Percentiles rank a stretch among this genome's conserved stretches.
These are phyloP conservation scores for Knipowitschia caucasica DNA, from an alignment of 2,797 vertebrate genomes.

Conservation along the genomic window DNA sequence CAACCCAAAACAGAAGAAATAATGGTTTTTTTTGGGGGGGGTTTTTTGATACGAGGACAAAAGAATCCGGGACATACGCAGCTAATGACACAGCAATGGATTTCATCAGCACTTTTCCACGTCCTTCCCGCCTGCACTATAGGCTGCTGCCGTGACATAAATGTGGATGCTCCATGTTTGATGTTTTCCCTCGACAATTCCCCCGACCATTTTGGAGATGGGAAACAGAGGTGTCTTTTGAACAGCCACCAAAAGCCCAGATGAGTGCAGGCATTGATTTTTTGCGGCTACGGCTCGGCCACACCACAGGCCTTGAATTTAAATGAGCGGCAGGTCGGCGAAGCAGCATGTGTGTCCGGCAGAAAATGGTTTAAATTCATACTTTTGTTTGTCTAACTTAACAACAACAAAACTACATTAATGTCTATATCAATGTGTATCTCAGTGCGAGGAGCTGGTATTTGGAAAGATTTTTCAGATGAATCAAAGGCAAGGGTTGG, in stretches of 20 bases:
- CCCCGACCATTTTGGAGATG: conserved; percentile 5
- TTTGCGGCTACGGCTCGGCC: conserved; percentile 55
- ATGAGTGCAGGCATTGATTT: conserved; percentile 63
- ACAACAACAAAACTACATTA: too few relatives aligned
- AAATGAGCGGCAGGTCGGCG: conserved; percentile 45
- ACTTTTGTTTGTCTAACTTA: too few relatives aligned
- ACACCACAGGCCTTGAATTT: conserved; percentile 65
- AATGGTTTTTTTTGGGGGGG: too few relatives aligned
- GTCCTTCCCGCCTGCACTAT: background rate
- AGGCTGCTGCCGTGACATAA: background rate
- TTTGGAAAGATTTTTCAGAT: too few relatives aligned
- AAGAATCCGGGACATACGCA: background rate
- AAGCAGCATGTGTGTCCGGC: too few relatives aligned
- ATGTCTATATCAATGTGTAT: too few relatives aligned
- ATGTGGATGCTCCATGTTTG: conserved; percentile 20
- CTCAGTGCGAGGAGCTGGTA: too few relatives aligned
- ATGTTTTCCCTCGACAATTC: conserved; percentile 22
- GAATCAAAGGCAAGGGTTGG: too few relatives aligned
- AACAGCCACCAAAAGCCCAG: conserved; percentile 54
- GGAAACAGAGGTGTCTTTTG: conserved; percentile 33
- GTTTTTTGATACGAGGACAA: background rate
- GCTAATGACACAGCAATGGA: background rate
- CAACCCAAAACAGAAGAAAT: background rate
- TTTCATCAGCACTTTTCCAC: background rate
- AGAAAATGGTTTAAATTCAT: too few relatives aligned